Conservation (phyloP, 2,888 invertebrate genomes). For the Apodemia zela region DNA sequence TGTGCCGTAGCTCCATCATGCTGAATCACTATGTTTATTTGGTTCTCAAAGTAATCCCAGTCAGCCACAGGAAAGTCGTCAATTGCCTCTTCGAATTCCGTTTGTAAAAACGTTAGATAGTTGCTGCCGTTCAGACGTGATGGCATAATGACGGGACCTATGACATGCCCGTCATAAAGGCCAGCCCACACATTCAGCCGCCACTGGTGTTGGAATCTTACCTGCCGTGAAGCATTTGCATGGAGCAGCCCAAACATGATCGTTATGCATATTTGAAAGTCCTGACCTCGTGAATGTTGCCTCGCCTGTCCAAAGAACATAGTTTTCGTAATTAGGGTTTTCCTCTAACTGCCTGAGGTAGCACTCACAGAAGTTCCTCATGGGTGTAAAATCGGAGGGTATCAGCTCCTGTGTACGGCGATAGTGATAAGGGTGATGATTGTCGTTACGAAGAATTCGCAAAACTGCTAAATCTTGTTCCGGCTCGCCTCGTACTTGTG, state of each 20-base stretch:
- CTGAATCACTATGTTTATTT: background rate
- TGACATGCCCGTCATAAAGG: constrained; percentile 2
- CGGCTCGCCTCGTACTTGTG: constrained; percentile 18
- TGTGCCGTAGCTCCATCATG: background rate
- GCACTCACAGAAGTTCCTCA: constrained; percentile 9
- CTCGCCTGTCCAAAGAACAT: constrained; percentile 20
- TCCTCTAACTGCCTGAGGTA: constrained; percentile 19
- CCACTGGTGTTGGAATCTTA: constrained; percentile 10
- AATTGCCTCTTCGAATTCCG: too few species aligned
- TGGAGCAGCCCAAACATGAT: constrained; percentile 15
- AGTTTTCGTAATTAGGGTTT: constrained; percentile 20
- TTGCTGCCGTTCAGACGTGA: background rate
- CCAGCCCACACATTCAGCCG: background rate
- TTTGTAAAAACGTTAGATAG: background rate
- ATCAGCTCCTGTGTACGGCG: constrained; percentile 20
- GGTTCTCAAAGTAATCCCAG: constrained; percentile 8
- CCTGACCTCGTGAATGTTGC: constrained; percentile 19
- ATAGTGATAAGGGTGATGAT: constrained; percentile 21
- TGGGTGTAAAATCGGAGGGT: constrained; percentile 19
- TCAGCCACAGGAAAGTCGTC: background rate
- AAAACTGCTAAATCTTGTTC: constrained; percentile 18
- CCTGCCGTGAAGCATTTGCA: constrained; percentile 16
- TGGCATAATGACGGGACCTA: background rate
- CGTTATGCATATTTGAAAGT: constrained; percentile 17
- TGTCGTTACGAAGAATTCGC: constrained; percentile 18